These are phyloP conservation scores for Gryllus longicercus DNA, from an alignment of 2,888 invertebrate genomes.

Conservation along the genomic window DNA sequence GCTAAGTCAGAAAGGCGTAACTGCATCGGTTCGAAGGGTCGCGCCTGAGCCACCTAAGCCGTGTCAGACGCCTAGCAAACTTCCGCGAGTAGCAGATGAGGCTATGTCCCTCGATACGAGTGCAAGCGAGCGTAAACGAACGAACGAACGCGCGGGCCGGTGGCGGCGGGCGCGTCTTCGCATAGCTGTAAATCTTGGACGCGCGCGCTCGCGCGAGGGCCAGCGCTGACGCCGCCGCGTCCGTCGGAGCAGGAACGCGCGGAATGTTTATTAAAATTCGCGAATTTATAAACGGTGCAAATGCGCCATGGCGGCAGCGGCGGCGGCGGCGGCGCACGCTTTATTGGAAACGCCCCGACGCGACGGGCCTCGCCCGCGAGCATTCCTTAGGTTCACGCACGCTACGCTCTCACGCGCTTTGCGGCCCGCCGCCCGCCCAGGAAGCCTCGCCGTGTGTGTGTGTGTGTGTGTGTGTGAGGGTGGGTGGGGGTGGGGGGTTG, in stretches of 20 bases:
- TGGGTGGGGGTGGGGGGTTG: too few species aligned
- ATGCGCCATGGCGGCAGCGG: background rate
- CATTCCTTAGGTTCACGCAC: background rate
- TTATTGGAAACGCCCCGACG: background rate
- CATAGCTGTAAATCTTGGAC: background rate
- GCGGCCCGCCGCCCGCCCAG: background rate
- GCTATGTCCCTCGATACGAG: too few species aligned
- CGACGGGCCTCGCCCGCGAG: background rate
- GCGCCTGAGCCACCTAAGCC: background rate
- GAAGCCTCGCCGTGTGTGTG: too few species aligned
- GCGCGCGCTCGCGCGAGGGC: background rate
- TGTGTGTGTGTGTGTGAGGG: too few species aligned
- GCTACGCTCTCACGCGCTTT: background rate
- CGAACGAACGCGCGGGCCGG: background rate
- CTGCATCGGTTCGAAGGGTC: too few species aligned
- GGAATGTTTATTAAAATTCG: constrained; percentile 17
- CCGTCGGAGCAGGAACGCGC: background rate
- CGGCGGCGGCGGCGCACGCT: background rate
- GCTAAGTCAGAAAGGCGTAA: too few species aligned
- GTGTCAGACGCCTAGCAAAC: background rate
- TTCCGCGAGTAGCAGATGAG: too few species aligned
- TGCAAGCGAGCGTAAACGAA: too few species aligned
- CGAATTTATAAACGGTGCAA: constrained; percentile 17
- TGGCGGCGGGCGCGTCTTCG: background rate
- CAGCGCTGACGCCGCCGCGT: background rate